These are phyloP conservation scores for Dipodomys merriami DNA, from an alignment of 2,113 vertebrate genomes.

Conservation along the genomic window DNA sequence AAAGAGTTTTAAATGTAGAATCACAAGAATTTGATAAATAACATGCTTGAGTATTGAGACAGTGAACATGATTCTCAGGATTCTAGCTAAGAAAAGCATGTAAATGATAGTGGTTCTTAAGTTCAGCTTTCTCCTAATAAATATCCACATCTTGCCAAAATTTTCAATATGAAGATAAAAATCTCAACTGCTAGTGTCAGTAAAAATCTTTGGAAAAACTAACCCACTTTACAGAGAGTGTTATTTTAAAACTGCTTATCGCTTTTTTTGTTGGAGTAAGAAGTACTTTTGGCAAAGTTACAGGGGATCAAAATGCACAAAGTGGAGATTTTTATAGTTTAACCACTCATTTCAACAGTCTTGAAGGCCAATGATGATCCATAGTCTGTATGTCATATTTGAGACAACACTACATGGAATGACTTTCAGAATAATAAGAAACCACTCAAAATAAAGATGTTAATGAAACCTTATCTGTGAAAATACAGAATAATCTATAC, in stretches of 20 bases:
- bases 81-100: neutral
- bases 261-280: neutral
- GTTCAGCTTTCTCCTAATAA: slow-evolving; percentile 22
- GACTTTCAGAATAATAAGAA: slow-evolving; percentile 34
- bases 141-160: slow-evolving; percentile 43
- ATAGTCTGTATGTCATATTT: slow-evolving; percentile 7
- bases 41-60: neutral
- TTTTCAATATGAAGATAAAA: slow-evolving; percentile 33
- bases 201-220: neutral
- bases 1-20: neutral
- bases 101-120: neutral
- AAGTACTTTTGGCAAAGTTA: slow-evolving; percentile 38
- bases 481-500: slow-evolving; percentile 28
- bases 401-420: neutral
- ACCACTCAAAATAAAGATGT: neutral
- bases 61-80: neutral
- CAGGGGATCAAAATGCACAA: slow-evolving; percentile 30
- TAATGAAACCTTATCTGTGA: slow-evolving; percentile 47
- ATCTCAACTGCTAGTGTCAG: slow-evolving; percentile 35
- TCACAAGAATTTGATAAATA: neutral
- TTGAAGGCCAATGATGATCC: slow-evolving; percentile 33
- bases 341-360: neutral
- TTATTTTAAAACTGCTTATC: too few species aligned
- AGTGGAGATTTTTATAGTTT: slow-evolving; percentile 46
- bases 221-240: neutral